A percentile compares a stretch with the other conserved stretches of the same genome.
Conservation (phyloP, 2,113 vertebrate genomes). For the Sclerurus mexicanus region DNA sequence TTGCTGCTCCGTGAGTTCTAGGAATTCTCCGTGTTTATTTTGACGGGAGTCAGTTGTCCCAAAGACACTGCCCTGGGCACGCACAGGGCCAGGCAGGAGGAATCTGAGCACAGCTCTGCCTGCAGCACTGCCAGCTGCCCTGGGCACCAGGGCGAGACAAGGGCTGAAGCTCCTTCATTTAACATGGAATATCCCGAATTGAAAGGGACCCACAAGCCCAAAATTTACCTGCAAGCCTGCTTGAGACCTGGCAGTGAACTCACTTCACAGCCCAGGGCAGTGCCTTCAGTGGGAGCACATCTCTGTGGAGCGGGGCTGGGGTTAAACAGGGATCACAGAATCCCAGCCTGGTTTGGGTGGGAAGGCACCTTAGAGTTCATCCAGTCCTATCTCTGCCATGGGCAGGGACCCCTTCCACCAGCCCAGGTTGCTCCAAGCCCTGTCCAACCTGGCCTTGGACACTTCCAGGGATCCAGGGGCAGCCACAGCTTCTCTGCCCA, state of each 20-base stretch:
- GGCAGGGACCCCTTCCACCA: neutral
- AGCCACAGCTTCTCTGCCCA: neutral
- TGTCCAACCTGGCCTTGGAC: neutral
- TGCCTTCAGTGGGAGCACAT: accelerated
- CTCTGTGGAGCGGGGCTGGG: neutral
- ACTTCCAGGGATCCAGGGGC: neutral
- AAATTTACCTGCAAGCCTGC: neutral
- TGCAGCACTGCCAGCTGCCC: neutral
- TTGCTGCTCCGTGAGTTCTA: neutral
- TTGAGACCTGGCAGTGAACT: neutral
- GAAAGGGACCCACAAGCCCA: neutral
- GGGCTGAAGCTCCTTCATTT: neutral
- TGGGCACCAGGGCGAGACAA: accelerated
- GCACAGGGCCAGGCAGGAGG: accelerated
- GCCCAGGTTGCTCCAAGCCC: neutral
- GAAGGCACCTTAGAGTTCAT: neutral
- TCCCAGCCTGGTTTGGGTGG: neutral
- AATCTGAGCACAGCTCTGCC: neutral
- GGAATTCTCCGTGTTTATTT: neutral
- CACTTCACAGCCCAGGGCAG: neutral
- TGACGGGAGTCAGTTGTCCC: neutral
- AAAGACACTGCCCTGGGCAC: neutral
- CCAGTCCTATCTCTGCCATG: accelerated
- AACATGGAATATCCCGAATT: neutral
- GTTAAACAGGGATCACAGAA: too few relatives aligned